A percentile compares a stretch with the other conserved stretches of the same genome.
Conservation (phyloP, 2,888 invertebrate species). For the Acanthococcus lagerstroemiae region DNA sequence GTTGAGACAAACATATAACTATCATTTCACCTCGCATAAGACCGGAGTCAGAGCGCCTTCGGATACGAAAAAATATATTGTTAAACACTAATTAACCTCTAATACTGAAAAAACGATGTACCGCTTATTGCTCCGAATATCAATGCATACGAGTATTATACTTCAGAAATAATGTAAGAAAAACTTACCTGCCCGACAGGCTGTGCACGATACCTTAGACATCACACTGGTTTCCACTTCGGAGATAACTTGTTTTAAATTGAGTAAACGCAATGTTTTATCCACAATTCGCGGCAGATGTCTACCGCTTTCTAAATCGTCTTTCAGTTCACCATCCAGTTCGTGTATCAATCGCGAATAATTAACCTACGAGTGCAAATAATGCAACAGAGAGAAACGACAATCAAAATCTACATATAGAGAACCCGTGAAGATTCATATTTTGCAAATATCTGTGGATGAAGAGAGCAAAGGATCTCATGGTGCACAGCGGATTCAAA, state of each 20-base stretch:
- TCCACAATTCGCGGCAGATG: conserved; percentile 70
- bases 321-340: conserved; percentile 36
- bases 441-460: neutral
- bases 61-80: no score
- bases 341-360: conserved; percentile 38
- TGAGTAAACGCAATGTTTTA: conserved; percentile 68
- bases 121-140: no score
- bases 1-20: conserved; percentile 35
- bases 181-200: conserved; percentile 68
- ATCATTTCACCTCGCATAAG: no score
- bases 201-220: conserved; percentile 83
- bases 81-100: no score
- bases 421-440: neutral
- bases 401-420: neutral
- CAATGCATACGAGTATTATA: no score
- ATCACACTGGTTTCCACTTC: conserved; percentile 87
- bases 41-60: no score
- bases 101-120: no score
- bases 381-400: no score
- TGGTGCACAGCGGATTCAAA: neutral
- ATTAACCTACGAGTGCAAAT: conserved; percentile 38
- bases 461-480: neutral
- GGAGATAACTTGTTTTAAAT: conserved; percentile 70
- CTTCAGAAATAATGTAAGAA: no score
- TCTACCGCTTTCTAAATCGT: conserved; percentile 36